These are phyloP conservation scores for Lordiphosa clarofinis DNA, from an alignment of 1,140 invertebrate species.

Conservation along the genomic window DNA sequence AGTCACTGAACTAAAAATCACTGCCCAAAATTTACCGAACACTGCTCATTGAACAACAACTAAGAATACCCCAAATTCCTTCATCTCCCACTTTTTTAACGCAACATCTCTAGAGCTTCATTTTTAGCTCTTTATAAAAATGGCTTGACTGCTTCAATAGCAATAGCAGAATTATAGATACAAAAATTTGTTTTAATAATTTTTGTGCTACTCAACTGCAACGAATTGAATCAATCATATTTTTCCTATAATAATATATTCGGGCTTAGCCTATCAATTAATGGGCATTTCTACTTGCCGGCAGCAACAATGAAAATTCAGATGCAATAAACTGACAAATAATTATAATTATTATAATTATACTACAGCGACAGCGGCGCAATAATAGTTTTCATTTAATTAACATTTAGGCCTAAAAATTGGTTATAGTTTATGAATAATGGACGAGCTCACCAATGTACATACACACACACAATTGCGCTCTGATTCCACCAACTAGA, in stretches of 20 bases:
- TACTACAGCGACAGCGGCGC: conserved; percentile 16
- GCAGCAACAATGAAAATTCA: conserved; percentile 45
- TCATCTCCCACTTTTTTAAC: too few relatives aligned
- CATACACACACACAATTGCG: background rate
- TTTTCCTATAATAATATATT: conserved; percentile 1
- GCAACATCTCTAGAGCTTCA: too few relatives aligned
- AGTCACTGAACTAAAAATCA: too few relatives aligned
- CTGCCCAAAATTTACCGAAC: too few relatives aligned
- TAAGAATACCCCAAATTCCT: too few relatives aligned
- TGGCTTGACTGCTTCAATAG: too few relatives aligned
- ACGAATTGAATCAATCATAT: too few relatives aligned
- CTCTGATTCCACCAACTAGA: conserved; percentile 7
- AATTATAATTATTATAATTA: conserved; percentile 39
- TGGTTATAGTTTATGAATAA: conserved; percentile 56
- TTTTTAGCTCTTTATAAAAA: too few relatives aligned
- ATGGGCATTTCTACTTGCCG: conserved; percentile 34
- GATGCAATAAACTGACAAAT: conserved; percentile 21
- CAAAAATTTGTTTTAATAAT: too few relatives aligned
- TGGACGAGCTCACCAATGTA: conserved; percentile 15
- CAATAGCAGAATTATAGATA: too few relatives aligned
- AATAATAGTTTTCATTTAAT: conserved; percentile 65
- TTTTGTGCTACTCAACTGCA: too few relatives aligned
- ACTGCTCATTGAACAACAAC: too few relatives aligned
- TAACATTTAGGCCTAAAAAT: conserved; percentile 57
- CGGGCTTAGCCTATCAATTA: conserved; percentile 47